Evolutionary conservation across 2,113 vertebrate species (phyloP).

Genomic region (Vimba vimba): DNA sequence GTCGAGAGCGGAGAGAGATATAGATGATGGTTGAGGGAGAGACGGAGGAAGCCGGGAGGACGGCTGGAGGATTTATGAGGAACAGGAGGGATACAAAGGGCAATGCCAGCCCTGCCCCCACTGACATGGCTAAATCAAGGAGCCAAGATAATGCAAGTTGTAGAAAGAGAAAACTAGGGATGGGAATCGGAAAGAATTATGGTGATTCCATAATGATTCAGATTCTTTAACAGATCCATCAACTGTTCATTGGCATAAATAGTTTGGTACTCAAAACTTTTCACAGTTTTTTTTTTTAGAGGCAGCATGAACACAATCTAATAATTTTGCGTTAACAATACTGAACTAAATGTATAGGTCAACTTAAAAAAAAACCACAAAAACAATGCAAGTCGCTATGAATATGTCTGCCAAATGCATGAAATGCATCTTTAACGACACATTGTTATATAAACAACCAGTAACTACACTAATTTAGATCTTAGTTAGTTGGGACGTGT

Average conservation of each 20-base stretch:
- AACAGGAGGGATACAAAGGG: conserved; percentile 34
- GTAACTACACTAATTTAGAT: no score
- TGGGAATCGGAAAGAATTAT: neutral
- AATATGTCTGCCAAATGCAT: no score
- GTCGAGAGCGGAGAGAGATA: conserved; percentile 56
- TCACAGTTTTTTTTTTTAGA: no score
- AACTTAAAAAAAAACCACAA: no score
- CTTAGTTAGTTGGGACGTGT: no score
- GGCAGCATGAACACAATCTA: no score
- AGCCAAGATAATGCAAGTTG: conserved; percentile 12
- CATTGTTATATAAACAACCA: no score
- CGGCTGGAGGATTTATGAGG: conserved; percentile 43
- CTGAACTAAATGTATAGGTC: no score
- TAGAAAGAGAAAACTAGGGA: neutral
- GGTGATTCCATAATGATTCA: neutral
- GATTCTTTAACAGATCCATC: neutral
- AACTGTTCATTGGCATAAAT: neutral
- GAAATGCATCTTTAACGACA: no score
- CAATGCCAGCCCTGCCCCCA: conserved; percentile 13
- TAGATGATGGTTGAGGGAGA: neutral
- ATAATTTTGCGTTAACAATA: no score
- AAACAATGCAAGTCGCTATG: no score
- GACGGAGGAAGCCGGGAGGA: conserved; percentile 25
- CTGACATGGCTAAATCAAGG: neutral
- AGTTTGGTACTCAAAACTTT: no score